Base-by-base conservation (phyloP, 2,113 vertebrate species). In the Misgurnus mizolepis region DNA sequence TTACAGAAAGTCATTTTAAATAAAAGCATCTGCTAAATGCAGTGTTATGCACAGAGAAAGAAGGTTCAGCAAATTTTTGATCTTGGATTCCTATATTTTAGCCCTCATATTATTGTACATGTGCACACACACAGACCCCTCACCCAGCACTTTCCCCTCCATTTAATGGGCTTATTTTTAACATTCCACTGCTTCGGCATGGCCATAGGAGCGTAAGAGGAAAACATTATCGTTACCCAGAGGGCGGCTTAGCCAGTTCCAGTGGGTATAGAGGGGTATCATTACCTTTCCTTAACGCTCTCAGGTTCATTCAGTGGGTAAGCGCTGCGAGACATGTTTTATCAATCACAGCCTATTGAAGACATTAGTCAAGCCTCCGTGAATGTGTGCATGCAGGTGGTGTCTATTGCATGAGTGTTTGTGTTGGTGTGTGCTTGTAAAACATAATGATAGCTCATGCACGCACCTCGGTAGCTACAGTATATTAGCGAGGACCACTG, bases 81-180 rank as follows among this genome's bases (percentile, higher is more conserved):
- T 60, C 73, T 18, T 58, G 17, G 6, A 73, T 73, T 45, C 11
- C 69, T 72, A n/a, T 34, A 56, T 58, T 22, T 73, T 72, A 34
- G 40, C 27, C 39, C 53, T 72, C 69, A 71, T 34, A 47, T 7
- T 53, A 80, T 34, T 47, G 27, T n/a, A 60, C 27, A 34, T 34
- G 27, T 47, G 50, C 8, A 76, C 70, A 79, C 61, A 68, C 73
- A 55, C 71, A 67, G 40, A 82, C 65, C 34, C 69, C 22, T 40
- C 7, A n/a, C 22, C 14, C 49, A 41, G 18, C 60, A 67, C 76
- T 82, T 80, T 80, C 77, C 40, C 34, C 49, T 50, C 22, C 71
- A 15, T 66, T 82, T 85, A 80, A 76, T 80, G 49, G 77, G 12
- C 50, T 78, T 65, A 73, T 66, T 80, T 67, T 84, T 66, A 82